phyloP scores from a whole-genome alignment of 2,797 vertebrate genomes.

The Sciaenops ocellatus region DNA sequence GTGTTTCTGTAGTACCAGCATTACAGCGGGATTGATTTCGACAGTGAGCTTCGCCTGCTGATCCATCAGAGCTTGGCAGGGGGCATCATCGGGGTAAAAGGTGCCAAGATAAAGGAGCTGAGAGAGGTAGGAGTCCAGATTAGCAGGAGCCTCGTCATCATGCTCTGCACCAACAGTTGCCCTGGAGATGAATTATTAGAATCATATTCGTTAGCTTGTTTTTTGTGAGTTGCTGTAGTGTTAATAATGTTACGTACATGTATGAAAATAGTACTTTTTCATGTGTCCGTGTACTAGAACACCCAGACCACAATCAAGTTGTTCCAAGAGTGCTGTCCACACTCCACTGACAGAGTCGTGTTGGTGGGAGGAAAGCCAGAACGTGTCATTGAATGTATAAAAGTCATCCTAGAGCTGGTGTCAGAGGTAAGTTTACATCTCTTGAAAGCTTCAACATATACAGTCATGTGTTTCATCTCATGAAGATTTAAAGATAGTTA shows the following conservation, averaged over 20 bases:
- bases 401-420: conserved; percentile 96
- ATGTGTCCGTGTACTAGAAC: conserved; percentile 83
- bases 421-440: conserved; percentile 88
- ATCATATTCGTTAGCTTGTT: not conserved
- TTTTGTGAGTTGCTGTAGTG: not conserved
- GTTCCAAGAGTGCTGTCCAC: conserved; percentile 98
- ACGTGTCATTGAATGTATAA: conserved; percentile 97
- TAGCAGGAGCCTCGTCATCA: not conserved
- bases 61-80: conserved; percentile 98
- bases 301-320: conserved; percentile 99
- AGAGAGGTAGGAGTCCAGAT: conserved; percentile 89
- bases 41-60: conserved; percentile 95
- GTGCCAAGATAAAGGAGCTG: conserved; percentile 99
- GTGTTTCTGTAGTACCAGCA: conserved; percentile 93
- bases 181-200: not conserved
- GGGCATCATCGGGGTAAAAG: conserved; percentile 98
- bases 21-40: conserved; percentile 98
- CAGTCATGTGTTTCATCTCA: conserved; percentile 4
- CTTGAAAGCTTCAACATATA: not conserved
- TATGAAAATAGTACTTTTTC: not conserved
- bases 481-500: not conserved
- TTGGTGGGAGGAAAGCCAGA: conserved; percentile 98
- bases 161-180: conserved; percentile 9
- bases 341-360: conserved; percentile 97
- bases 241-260: not conserved